Base-by-base conservation (phyloP, 2,888 invertebrate species). In the Myopa testacea region DNA sequence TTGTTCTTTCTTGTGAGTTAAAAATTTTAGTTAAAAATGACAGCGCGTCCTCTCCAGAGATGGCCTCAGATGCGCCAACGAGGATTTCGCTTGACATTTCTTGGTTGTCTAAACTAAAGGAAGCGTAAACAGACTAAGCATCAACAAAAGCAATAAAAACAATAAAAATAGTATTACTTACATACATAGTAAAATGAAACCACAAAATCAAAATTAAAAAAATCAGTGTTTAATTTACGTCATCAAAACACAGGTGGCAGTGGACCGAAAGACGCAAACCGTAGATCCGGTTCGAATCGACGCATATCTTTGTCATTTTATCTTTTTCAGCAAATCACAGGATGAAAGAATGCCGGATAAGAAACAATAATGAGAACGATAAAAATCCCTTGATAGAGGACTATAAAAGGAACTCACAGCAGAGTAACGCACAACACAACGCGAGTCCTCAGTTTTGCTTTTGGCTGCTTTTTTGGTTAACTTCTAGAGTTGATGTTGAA, bases 371-470 rank as follows among this genome's bases (percentile, higher is more conserved):
- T 45, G 45, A 45, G 26, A 26, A 26, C 26, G 26, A 26, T 26
- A 26, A 26, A 26, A 26, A 26, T 26, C 26, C 26, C 26, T 26
- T 26, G 26, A 2, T 26, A 26, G 85, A 45, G 45, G 45, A 10
- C 45, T 45, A 10, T 45, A 45, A 45, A 1, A 45, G 10, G 45
- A 83, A 86, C 85, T 84, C 82, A 50, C 34, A n/a, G 34, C 26
- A 26, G 26, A 26, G 1, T 2, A 26, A 26, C 26, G 26, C 26
- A 26, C 26, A 50, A 34, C 19, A 5, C 52, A 50, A 62, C 62
- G 12, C 26, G 34, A 62, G 62, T 62, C 63, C 12, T 52, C n/a
- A 45, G n/a, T 68, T 68, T 68, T 14, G 1, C 2, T 34, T 16
- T 52, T 52, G 14, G 2, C 26, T 26, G 26, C 26, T 1, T 26